Evolutionary conservation across 2,888 invertebrate genomes (phyloP).

Genomic region (Aelia acuminata): DNA sequence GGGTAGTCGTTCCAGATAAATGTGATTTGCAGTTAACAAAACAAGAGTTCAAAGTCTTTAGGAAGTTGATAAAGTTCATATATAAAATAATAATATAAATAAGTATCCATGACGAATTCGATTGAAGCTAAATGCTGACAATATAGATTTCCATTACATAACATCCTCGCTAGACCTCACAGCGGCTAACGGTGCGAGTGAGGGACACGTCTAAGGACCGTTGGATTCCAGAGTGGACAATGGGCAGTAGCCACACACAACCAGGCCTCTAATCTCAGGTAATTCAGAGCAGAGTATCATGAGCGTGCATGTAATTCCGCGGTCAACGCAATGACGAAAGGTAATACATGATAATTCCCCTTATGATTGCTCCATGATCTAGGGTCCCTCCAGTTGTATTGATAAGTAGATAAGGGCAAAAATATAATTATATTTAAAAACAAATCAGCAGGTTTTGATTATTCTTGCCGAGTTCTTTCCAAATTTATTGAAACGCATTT

Average conservation of each 20-base stretch:
- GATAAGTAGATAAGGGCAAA: no score
- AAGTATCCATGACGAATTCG: background rate
- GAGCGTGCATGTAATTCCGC: background rate
- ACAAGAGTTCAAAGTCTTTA: no score
- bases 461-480: no score
- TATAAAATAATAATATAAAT: no score
- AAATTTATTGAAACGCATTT: no score
- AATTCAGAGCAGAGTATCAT: background rate
- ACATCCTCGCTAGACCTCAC: background rate
- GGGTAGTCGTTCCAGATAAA: no score
- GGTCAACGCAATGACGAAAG: background rate
- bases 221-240: slow-evolving; percentile 27
- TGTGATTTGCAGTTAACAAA: no score
- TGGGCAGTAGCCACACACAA: background rate
- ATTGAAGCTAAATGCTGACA: background rate
- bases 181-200: background rate
- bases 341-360: background rate
- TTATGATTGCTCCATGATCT: background rate
- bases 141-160: background rate
- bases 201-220: slow-evolving; percentile 5
- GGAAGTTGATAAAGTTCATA: no score
- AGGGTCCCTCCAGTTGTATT: no score
- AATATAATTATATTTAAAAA: no score
- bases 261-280: background rate
- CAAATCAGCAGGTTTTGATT: no score